Evolutionary conservation across 30 jellyfish, hydroid and myxozoan genomes (phyloP).

Genomic region (Nemopilema nomurai): DNA sequence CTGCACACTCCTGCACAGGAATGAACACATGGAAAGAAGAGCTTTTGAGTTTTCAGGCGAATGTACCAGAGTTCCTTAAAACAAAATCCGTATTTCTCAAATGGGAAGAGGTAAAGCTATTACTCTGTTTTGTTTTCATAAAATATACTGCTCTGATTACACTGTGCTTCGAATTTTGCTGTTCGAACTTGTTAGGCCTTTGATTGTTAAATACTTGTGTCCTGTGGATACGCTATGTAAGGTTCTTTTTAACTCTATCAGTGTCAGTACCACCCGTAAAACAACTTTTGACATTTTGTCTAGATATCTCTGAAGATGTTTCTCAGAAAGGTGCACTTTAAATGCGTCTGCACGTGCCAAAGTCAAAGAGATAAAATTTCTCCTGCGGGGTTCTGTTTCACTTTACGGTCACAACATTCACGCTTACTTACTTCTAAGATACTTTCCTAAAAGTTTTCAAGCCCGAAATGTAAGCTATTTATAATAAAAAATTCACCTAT

Average conservation of each 20-base stretch:
- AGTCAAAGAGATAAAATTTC: background rate
- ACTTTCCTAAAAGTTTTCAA: too few relatives aligned
- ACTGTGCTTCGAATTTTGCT: background rate
- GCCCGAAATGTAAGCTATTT: too few relatives aligned
- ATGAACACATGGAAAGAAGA: constrained; percentile 30
- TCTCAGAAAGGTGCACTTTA: background rate
- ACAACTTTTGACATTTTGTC: background rate
- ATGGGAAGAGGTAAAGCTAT: constrained; percentile 39
- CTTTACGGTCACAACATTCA: background rate
- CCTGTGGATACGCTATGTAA: background rate
- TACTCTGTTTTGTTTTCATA: background rate
- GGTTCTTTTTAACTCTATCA: background rate
- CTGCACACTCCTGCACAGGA: background rate
- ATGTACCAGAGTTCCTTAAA: constrained; percentile 25
- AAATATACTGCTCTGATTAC: background rate
- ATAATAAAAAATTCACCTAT: too few relatives aligned
- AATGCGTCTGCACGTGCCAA: background rate
- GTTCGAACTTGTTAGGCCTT: constrained; percentile 7
- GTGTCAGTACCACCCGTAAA: background rate
- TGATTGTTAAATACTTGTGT: background rate
- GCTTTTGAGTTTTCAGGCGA: constrained; percentile 9
- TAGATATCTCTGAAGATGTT: background rate
- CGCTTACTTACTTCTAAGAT: background rate
- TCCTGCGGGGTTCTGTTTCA: background rate
- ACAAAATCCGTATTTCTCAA: constrained; percentile 35